Evolutionary conservation across 2,888 invertebrate genomes (phyloP).

Genomic region (Phytoseiulus persimilis): DNA sequence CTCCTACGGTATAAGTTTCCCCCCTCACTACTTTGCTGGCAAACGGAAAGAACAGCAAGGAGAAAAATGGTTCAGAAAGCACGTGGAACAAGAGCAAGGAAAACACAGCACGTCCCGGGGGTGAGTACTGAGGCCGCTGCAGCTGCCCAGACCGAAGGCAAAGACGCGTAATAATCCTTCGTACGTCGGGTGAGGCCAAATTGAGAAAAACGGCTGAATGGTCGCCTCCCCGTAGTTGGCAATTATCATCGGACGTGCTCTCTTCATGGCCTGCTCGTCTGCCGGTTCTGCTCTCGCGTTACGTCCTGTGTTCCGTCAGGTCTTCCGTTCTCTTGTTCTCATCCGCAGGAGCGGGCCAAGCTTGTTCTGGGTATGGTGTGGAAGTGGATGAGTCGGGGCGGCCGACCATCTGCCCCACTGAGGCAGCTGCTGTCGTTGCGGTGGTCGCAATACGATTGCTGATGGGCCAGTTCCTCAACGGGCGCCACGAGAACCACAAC

Average conservation of each 20-base stretch:
- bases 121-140: neutral
- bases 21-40: neutral
- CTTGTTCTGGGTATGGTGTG: neutral
- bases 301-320: neutral
- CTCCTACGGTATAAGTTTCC: neutral
- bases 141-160: neutral
- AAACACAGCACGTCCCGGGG: neutral
- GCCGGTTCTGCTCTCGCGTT: neutral
- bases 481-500: neutral
- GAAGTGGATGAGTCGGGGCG: too few relatives aligned
- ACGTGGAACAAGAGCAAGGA: neutral
- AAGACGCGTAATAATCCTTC: neutral
- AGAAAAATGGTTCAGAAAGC: neutral
- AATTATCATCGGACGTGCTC: conserved; percentile 5
- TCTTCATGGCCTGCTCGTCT: neutral
- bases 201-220: conserved; percentile 5
- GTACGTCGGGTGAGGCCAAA: neutral
- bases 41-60: neutral
- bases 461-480: neutral
- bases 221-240: neutral
- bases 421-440: neutral
- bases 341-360: neutral
- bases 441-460: neutral
- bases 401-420: neutral
- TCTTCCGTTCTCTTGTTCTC: neutral